Evolutionary conservation across 1,140 invertebrate genomes (phyloP), one percentile per base, ranked within the genome.

Genomic region (Goniozus legneri): DNA sequence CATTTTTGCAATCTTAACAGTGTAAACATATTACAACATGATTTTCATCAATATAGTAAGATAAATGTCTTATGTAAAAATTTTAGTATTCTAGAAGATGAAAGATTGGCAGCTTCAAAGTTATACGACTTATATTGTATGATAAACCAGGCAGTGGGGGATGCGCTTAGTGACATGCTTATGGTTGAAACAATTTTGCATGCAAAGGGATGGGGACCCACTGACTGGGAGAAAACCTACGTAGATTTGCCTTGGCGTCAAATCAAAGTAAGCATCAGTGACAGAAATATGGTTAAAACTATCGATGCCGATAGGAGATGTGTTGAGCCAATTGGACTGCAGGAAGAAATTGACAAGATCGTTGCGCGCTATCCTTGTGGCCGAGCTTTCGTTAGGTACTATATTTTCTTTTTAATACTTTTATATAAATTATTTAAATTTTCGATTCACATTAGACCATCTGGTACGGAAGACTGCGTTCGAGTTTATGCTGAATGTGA

Each of bases 391-490:
- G 91, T 97, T 0, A 81, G 86, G 85, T 86, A 73, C 62, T 38
- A 15, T 30, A 18, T 43, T 13, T 20, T 44, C 35, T 19, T 46
- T 2, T 22, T 12, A 27, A 43, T 18, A 21, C 8, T 32, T 8
- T 20, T 20, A 14, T 10, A 27, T 27, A 33, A 38, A 2, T 18
- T 27, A 16, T n/a, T n/a, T n/a, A 20, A 20, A 21, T 20, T 19
- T 21, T 32, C n/a, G 35, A 7, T 8, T n/a, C 16, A 14, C 20
- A 60, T 20, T 47, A 88, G 96, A 47, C 90, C 97, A 1, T 98
- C 95, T 0, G 97, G 97, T 30, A 99, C 97, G 16, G 97, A 99
- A 78, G 92, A 98, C 75, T 79, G 98, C 20, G 90, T 99, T 2
- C 79, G 97, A 46, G 85, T 99, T 0, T 99, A 98, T 77, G 92